Evolutionary conservation across 2,113 vertebrate genomes (phyloP).

Genomic region (Neolamprologus longior): DNA sequence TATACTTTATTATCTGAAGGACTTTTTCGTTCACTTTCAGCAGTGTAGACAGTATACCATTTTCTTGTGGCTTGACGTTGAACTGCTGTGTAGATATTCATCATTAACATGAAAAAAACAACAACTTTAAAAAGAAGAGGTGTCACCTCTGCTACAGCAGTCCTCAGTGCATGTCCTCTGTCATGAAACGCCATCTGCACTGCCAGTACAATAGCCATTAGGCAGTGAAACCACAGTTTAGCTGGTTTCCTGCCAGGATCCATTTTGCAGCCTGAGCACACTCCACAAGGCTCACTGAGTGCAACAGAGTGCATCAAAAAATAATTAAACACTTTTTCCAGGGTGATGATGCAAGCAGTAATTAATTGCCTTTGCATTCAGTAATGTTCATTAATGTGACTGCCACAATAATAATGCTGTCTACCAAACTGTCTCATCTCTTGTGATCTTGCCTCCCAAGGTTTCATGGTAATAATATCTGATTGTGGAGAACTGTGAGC

Average conservation of each 20-base stretch:
- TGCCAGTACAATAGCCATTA: constrained; percentile 50
- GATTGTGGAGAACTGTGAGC: not conserved
- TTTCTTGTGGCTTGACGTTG: not conserved
- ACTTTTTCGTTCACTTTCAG: not conserved
- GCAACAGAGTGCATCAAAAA: constrained; percentile 58
- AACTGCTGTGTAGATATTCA: not conserved
- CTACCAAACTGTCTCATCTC: constrained; percentile 28
- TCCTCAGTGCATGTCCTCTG: not conserved
- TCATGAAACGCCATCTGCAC: constrained; percentile 44
- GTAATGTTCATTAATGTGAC: constrained; percentile 55
- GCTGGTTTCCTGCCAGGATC: constrained; percentile 55
- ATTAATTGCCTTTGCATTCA: constrained; percentile 58
- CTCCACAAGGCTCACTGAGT: constrained; percentile 27
- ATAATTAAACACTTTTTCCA: constrained; percentile 65
- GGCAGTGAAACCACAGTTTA: constrained; percentile 44
- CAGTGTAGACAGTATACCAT: not conserved
- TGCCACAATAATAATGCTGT: constrained; percentile 48
- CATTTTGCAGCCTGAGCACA: constrained; percentile 58
- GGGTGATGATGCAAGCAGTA: constrained; percentile 63
- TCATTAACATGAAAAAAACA: not conserved
- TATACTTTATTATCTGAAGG: not conserved
- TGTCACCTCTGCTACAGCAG: constrained; percentile 11
- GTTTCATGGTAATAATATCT: constrained; percentile 7
- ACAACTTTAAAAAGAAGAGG: not conserved
- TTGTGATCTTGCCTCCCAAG: constrained; percentile 5